Evolutionary conservation across 2,113 vertebrate species (phyloP), one percentile per base, ranked within the genome.

Genomic region (Chloropsis cyanopogon): DNA sequence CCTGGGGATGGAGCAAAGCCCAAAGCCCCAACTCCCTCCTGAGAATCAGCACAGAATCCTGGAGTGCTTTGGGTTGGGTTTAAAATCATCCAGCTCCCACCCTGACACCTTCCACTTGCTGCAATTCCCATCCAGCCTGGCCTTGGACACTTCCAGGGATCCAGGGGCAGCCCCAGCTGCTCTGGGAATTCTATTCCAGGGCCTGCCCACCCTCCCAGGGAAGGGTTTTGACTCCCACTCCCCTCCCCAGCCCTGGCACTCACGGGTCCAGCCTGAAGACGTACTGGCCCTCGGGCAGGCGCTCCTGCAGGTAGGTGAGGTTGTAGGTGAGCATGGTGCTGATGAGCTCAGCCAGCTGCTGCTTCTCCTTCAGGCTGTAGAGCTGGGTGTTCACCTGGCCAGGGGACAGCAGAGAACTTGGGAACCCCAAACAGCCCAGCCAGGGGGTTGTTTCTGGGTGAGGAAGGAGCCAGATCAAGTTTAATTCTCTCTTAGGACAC

Each of bases 291-390:
- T 99, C 99, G 0, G 98, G 98, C 2, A 98, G 98, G 71, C 99
- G 98, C 80, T 99, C 99, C 97, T 99, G 99, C 72, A 98, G 98
- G 98, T 99, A 99, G 8, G 98, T 99, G 41, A 99, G 98, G 97
- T 99, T 99, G 93, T 99, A 99, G 60, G 99, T 97, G 53, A 99
- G 97, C 99, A 99, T 99, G 93, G 98, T 99, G 93, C 98, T 92
- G 50, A 99, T 98, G 24, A 99, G 98, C 61, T 98, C 98, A 2
- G 97, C 93, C 94, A 99, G 96, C 97, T 99, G 99, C 97, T 99
- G 98, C 96, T 99, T 99, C 98, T 99, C 99, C 18, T 98, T 98
- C 71, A 65, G 96, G 90, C 99, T 99, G 97, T 99, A 99, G 54
- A 99, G 98, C 97, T 99, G 99, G 0, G 99, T 98, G 95, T 99